Base-by-base conservation (phyloP, 53 echinoderm and acorn worm genomes). In the Mesocentrotus franciscanus region DNA sequence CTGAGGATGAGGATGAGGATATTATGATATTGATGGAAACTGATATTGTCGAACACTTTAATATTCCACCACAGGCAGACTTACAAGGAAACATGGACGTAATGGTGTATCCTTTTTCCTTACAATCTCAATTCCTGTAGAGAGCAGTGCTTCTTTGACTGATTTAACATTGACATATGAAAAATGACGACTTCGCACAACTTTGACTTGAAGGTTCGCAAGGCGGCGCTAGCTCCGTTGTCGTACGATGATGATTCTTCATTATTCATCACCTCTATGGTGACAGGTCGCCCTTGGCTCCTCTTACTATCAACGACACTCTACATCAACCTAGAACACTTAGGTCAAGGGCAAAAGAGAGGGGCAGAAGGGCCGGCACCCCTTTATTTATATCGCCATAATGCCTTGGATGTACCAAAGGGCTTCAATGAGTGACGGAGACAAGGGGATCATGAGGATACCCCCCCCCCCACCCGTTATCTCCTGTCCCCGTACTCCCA, bases 281-380 rank as follows among this genome's bases (percentile, higher is more conserved):
- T 76, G 76, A 76, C 76, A 76, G 30, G 76, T 33, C 33, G 76
- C 30, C 76, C 76, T 76, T 76, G 76, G 76, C 76, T 76, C 15
- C 33, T 29, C 13, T 10, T 33, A 14, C 14, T 76, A 76, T 76
- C 76, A 76, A 76, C 33, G 14, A 10, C 76, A 33, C 33, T 76
- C 13, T 13, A 32, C 30, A 76, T 76, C 76, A 76, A 76, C 76
- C 33, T 13, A 76, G 30, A 76, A 30, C 12, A 76, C 76, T 76
- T 76, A 32, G 29, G 27, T 32, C 30, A 30, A 33, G 13, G 76
- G 33, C 33, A 5, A 76, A 76, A 30, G 30, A 4, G 13, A 6
- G 76, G 32, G 33, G 33, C 15, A 29, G 6, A 76, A 14, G 76
- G 76, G 76, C 26, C 0, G 64, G 20, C 6, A 64, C 7, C 64